phyloP scores from a whole-genome alignment of 2,888 invertebrate genomes.

The Sicus ferrugineus region DNA sequence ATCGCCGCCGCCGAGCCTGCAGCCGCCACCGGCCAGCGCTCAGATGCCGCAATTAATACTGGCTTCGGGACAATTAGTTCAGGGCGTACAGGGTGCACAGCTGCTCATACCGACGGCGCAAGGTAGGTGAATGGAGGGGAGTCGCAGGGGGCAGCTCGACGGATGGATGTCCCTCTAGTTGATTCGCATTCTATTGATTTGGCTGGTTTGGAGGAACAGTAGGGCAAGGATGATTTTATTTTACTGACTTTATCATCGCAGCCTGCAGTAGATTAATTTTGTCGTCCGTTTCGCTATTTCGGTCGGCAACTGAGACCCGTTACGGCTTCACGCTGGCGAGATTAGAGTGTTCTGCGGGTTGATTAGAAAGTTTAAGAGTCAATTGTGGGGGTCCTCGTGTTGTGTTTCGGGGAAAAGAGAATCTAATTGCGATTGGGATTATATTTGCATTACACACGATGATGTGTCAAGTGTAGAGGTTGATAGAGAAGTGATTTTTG shows the following conservation, averaged over 20 bases:
- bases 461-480: too few relatives aligned
- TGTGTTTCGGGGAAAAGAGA: too few relatives aligned
- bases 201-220: not conserved
- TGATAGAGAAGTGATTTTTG: too few relatives aligned
- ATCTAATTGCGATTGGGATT: too few relatives aligned
- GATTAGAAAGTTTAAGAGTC: not conserved
- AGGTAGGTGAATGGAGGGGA: conserved; percentile 68
- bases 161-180: not conserved
- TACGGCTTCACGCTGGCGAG: not conserved
- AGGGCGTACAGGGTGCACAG: conserved; percentile 93
- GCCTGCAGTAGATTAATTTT: conserved; percentile 13
- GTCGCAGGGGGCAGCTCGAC: not conserved
- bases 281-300: conserved; percentile 5
- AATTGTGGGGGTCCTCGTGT: not conserved
- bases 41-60: conserved; percentile 89
- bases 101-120: conserved; percentile 94
- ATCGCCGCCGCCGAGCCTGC: conserved; percentile 63
- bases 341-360: not conserved
- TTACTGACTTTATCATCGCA: conserved; percentile 6
- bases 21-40: conserved; percentile 57
- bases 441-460: too few relatives aligned
- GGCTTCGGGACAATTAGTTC: conserved; percentile 89
- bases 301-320: not conserved
- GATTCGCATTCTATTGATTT: not conserved
- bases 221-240: conserved; percentile 8